phyloP scores from a whole-genome alignment of 2,888 invertebrate species.

The Lampropteryx suffumata region DNA sequence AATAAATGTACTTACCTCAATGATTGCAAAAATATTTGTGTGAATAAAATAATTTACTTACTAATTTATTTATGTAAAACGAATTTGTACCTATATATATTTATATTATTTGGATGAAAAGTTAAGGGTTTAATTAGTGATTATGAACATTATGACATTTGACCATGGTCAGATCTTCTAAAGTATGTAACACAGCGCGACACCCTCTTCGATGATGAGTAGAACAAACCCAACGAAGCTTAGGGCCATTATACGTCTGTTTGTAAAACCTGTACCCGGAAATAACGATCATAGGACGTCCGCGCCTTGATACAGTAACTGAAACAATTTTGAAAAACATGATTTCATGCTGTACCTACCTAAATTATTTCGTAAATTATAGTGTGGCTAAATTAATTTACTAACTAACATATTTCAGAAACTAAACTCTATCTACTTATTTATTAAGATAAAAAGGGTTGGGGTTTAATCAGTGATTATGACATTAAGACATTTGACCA shows the following conservation, averaged over 20 bases:
- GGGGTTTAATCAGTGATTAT: too few species aligned
- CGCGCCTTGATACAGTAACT: not conserved
- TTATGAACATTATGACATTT: constrained; percentile 32
- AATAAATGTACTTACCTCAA: not conserved
- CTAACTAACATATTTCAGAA: too few species aligned
- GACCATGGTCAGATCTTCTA: constrained; percentile 26
- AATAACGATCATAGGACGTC: constrained; percentile 2
- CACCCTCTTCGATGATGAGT: not conserved
- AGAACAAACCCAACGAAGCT: not conserved
- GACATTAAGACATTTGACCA: too few species aligned
- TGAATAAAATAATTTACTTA: too few species aligned
- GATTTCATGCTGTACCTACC: too few species aligned
- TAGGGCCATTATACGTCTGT: not conserved
- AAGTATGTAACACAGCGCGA: constrained; percentile 33
- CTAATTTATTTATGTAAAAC: too few species aligned
- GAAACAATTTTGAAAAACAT: not conserved
- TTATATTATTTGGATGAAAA: too few species aligned
- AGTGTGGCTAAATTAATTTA: too few species aligned
- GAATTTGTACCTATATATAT: too few species aligned
- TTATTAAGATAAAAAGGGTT: too few species aligned
- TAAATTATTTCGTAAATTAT: not conserved
- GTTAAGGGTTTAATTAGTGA: constrained; percentile 11
- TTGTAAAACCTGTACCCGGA: constrained; percentile 4
- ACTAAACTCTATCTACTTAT: too few species aligned
- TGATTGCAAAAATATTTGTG: not conserved